Percentiles rank a stretch among this genome's conserved stretches.
Conservation (phyloP, 2,797 vertebrate genomes). For the Cygnus olor region DNA sequence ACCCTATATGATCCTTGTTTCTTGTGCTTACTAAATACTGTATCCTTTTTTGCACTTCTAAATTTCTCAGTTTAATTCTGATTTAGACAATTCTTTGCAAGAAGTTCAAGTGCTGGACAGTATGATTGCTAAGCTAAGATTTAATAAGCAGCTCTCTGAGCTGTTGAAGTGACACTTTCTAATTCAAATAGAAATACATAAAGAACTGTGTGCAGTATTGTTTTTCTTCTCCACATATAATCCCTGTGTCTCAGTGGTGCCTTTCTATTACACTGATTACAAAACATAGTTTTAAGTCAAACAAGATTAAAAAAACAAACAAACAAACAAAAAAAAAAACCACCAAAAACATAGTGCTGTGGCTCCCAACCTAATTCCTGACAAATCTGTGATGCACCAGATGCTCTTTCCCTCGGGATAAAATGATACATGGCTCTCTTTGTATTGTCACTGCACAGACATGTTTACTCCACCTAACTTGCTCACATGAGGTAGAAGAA, state of each 20-base stretch:
- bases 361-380: slow-evolving; percentile 54
- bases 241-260: background rate
- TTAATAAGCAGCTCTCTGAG: background rate
- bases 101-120: background rate
- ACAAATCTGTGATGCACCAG: slow-evolving; percentile 62
- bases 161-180: background rate
- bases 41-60: slow-evolving; percentile 16
- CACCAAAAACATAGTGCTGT: background rate
- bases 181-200: slow-evolving; percentile 17
- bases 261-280: slow-evolving; percentile 52
- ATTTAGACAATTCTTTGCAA: background rate
- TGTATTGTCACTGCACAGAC: slow-evolving; percentile 27
- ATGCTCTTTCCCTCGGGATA: slow-evolving; percentile 29
- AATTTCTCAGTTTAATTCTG: slow-evolving; percentile 17
- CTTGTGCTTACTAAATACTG: slow-evolving; percentile 8
- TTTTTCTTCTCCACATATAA: slow-evolving; percentile 38
- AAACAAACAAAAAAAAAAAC: background rate
- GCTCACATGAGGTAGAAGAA: background rate
- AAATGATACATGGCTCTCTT: background rate
- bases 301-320: slow-evolving; percentile 24
- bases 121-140: background rate
- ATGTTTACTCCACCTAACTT: slow-evolving; percentile 38
- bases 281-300: slow-evolving; percentile 63
- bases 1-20: background rate
- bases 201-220: background rate